Conservation (phyloP, 1,140 invertebrate genomes). For the Cydia splendana region DNA sequence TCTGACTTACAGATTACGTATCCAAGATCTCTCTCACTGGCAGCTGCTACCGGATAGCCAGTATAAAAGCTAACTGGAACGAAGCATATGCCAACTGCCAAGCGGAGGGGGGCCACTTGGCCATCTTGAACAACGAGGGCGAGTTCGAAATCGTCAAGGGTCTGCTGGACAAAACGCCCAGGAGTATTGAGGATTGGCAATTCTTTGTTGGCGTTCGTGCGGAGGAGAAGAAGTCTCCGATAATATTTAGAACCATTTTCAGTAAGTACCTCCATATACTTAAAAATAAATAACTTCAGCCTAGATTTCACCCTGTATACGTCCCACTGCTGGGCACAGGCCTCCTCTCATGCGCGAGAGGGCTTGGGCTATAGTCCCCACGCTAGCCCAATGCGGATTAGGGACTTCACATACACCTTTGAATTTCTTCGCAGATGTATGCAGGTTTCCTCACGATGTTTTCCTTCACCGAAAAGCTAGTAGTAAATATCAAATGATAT, state of each 20-base stretch:
- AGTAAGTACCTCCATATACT: no score
- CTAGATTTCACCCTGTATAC: no score
- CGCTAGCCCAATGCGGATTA: no score
- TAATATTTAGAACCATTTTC: constrained; percentile 59
- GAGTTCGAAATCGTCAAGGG: constrained; percentile 49
- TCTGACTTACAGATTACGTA: constrained; percentile 47
- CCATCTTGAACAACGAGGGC: constrained; percentile 60
- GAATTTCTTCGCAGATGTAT: no score
- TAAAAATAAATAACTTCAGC: no score
- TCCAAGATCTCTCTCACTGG: constrained; percentile 41
- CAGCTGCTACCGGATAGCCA: constrained; percentile 63
- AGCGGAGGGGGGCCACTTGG: constrained; percentile 55
- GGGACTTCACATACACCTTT: no score
- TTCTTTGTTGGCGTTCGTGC: constrained; percentile 57
- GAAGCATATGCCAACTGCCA: constrained; percentile 57
- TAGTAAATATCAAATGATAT: no score
- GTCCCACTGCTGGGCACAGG: no score
- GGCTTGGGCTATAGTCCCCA: no score
- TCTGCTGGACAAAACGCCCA: constrained; percentile 36
- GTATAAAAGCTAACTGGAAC: constrained; percentile 50
- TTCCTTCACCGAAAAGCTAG: no score
- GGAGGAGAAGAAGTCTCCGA: constrained; percentile 36
- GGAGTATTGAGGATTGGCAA: not conserved
- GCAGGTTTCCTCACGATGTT: no score
- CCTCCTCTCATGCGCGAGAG: no score